phyloP scores from a whole-genome alignment of 2,797 vertebrate genomes.

The Eutrigla gurnardus region DNA sequence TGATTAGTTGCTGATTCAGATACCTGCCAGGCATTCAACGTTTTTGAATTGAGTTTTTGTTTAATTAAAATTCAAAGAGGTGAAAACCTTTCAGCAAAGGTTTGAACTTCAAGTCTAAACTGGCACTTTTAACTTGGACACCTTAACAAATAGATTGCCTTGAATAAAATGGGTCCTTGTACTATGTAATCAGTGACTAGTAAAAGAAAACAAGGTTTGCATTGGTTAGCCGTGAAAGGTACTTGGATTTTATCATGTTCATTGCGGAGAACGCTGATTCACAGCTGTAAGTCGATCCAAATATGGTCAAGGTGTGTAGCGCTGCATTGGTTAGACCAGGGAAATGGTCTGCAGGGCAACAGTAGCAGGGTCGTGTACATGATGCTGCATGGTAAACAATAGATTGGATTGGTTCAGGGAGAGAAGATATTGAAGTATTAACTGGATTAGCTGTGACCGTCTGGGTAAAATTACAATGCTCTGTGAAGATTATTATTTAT shows the following conservation, averaged over 20 bases:
- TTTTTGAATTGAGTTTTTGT: slow-evolving; percentile 7
- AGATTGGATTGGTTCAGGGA: background rate
- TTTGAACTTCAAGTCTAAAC: background rate
- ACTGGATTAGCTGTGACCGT: background rate
- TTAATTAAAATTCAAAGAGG: background rate
- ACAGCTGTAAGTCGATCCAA: background rate
- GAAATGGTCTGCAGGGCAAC: background rate
- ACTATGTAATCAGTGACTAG: too few species aligned
- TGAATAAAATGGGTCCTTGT: too few species aligned
- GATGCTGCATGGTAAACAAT: background rate
- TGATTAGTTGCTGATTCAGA: background rate
- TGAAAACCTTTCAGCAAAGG: background rate
- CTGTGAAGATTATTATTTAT: background rate
- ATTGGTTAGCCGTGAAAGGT: background rate
- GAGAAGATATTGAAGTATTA: background rate
- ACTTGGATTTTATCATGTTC: background rate
- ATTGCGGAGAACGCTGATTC: background rate
- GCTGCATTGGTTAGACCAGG: background rate
- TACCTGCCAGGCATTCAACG: slow-evolving; percentile 10
- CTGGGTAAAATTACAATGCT: background rate
- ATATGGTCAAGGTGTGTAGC: background rate
- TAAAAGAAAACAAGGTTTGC: too few species aligned
- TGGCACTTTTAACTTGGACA: too few species aligned
- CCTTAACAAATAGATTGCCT: too few species aligned
- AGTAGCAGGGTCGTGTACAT: slow-evolving; percentile 1